phyloP scores from a whole-genome alignment of 2,797 vertebrate genomes.

The Halcyon leucocephala region DNA sequence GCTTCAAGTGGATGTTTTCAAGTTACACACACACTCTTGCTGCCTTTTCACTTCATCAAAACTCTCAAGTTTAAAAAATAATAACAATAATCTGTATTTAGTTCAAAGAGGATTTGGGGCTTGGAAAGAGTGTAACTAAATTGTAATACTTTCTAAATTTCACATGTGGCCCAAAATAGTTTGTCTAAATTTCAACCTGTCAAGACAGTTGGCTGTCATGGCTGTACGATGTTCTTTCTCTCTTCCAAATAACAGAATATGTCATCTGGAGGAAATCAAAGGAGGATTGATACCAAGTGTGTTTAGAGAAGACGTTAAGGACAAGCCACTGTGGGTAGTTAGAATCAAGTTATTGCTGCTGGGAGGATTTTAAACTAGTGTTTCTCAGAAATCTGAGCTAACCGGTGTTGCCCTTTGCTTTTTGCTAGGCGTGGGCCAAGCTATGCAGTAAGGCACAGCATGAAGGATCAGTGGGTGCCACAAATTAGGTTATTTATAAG shows the following conservation, averaged over 20 bases:
- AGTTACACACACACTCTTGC: neutral
- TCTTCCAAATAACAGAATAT: neutral
- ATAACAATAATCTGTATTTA: neutral
- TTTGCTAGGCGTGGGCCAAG: neutral
- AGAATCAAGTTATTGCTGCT: neutral
- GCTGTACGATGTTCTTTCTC: neutral
- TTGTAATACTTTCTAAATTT: neutral
- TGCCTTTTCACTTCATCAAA: neutral
- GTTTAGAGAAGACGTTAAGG: neutral
- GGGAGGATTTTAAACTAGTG: neutral
- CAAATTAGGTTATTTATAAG: neutral
- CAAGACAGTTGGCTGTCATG: neutral
- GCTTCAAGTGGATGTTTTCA: neutral
- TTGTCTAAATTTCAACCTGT: neutral
- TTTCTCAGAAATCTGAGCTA: slow-evolving; percentile 39
- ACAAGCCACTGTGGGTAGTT: fast-evolving
- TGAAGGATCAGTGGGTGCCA: neutral
- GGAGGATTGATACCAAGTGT: neutral
- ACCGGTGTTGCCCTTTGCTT: neutral
- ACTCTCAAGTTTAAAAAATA: neutral
- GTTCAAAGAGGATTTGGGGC: neutral
- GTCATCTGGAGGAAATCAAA: neutral
- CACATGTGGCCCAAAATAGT: neutral
- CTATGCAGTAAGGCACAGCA: neutral
- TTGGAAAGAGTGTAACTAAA: neutral